Percentiles rank a stretch among this genome's conserved stretches.
Evolutionary conservation across 2,113 vertebrate genomes (phyloP).

Genomic region (Gymnogyps californianus): DNA sequence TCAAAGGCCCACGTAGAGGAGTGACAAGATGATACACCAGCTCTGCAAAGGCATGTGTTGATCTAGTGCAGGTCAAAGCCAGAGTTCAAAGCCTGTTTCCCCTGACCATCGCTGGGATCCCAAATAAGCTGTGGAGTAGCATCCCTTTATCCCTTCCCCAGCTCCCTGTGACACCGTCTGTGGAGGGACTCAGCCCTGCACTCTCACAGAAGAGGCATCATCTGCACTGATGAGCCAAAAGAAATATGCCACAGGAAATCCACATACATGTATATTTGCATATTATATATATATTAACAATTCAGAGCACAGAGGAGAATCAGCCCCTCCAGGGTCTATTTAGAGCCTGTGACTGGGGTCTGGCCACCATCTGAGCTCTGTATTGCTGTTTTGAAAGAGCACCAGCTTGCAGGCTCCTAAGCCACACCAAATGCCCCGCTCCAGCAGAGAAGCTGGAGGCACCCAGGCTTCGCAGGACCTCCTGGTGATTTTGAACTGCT

Average conservation of each 20-base stretch:
- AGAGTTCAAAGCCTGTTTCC: not conserved
- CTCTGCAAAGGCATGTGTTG: rapidly evolving
- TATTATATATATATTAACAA: not conserved
- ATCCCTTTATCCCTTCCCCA: not conserved
- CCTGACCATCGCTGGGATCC: not conserved
- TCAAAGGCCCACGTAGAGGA: not conserved
- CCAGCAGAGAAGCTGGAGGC: not conserved
- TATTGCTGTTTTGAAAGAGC: not conserved
- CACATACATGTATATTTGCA: rapidly evolving
- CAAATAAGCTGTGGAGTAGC: not conserved
- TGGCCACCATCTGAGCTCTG: not conserved
- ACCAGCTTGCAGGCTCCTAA: not conserved
- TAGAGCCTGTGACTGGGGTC: not conserved
- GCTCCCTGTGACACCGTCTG: not conserved
- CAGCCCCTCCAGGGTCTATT: not conserved
- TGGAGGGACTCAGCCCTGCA: not conserved
- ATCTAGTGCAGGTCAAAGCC: not conserved
- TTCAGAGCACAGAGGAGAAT: not conserved
- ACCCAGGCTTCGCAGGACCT: not conserved
- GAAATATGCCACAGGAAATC: not conserved
- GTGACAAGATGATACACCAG: not conserved
- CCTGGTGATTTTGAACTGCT: not conserved
- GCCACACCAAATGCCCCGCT: rapidly evolving
- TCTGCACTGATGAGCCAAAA: not conserved
- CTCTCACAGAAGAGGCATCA: not conserved